Conservation (phyloP, 2,113 vertebrate species). For the Anarhynchus alexandrinus region DNA sequence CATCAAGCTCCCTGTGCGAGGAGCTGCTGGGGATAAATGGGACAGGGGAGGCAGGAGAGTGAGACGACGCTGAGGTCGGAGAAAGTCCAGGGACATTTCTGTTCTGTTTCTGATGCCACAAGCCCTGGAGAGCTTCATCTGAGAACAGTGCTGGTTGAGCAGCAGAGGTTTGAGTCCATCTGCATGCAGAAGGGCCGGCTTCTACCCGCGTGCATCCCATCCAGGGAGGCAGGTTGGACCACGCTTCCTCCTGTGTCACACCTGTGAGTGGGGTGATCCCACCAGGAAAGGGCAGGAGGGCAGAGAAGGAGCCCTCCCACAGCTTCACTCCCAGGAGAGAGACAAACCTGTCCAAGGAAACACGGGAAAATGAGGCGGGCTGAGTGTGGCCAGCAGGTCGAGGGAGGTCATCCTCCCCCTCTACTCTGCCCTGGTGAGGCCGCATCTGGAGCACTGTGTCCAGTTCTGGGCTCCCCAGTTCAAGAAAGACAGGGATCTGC, state of each 20-base stretch:
- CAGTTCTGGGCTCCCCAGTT: no score
- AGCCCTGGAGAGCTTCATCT: background rate
- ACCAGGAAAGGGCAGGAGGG: background rate
- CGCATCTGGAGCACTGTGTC: no score
- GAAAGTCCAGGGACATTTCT: background rate
- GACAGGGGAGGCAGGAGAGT: background rate
- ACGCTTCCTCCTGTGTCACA: accelerated
- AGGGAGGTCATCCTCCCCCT: no score
- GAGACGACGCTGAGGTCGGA: background rate
- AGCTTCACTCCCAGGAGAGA: background rate
- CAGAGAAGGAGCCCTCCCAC: background rate
- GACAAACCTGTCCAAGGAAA: background rate
- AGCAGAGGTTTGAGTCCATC: background rate
- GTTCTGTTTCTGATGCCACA: background rate
- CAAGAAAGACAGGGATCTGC: no score
- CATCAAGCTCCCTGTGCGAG: no score
- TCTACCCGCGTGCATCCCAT: background rate
- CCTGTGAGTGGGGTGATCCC: background rate
- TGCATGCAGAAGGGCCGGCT: background rate
- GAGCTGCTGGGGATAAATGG: background rate
- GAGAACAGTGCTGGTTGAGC: background rate
- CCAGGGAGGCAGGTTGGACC: background rate
- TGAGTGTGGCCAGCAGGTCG: no score
- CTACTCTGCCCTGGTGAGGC: no score
- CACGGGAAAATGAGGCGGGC: background rate